Evolutionary conservation across 2,113 vertebrate genomes (phyloP).

Genomic region (Cariama cristata): DNA sequence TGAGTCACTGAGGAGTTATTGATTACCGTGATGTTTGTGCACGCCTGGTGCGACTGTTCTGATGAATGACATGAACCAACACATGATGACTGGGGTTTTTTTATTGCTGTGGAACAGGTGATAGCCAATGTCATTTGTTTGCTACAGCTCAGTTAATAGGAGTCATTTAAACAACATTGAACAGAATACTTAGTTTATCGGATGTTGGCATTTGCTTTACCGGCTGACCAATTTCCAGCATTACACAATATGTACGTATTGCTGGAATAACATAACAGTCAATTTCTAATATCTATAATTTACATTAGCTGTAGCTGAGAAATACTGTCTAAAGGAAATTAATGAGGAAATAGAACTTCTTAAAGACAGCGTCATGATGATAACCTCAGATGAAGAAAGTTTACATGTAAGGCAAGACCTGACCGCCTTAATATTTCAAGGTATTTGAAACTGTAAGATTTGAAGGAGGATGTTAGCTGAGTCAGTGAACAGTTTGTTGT

Average conservation of each 20-base stretch:
- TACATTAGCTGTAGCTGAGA: not conserved
- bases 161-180: not conserved
- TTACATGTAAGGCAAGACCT: not conserved
- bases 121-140: not conserved
- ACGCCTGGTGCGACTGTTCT: not conserved
- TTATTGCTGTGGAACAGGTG: not conserved
- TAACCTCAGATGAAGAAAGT: not conserved
- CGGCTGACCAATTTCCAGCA: not conserved
- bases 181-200: not conserved
- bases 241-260: not conserved
- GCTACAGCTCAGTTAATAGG: not conserved
- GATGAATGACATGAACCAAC: not conserved
- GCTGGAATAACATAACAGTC: not conserved
- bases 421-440: not conserved
- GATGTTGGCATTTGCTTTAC: not conserved
- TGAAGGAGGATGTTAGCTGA: not conserved
- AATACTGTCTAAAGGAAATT: not conserved
- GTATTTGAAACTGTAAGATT: not conserved
- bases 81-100: not conserved
- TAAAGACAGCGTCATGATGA: not conserved
- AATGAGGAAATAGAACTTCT: not conserved
- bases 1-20: conserved; percentile 32
- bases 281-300: not conserved
- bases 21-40: not conserved
- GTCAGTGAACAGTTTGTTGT: not conserved